These are phyloP conservation scores for Dallia pectoralis DNA, from an alignment of 2,797 vertebrate genomes.

Conservation along the genomic window DNA sequence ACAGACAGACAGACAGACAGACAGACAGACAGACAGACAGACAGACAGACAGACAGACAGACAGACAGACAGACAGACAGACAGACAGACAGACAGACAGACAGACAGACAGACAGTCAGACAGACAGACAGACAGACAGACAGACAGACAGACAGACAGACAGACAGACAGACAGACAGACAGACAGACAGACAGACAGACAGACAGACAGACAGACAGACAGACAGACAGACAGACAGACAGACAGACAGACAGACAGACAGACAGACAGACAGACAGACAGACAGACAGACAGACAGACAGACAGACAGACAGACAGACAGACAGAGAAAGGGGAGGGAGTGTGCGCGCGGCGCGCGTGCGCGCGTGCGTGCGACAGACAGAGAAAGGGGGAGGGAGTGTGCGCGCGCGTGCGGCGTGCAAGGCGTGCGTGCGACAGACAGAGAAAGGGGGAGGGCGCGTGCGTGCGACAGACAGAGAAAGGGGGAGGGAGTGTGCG, in stretches of 20 bases:
- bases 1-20: conserved; percentile 19
- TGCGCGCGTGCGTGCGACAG: no score
- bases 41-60: conserved; percentile 19
- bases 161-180: conserved; percentile 10
- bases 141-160: conserved; percentile 23
- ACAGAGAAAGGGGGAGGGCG: background rate
- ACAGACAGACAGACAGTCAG: no score
- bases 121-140: conserved; percentile 10
- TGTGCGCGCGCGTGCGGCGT: no score
- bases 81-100: no score
- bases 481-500: conserved; percentile 14
- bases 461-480: background rate
- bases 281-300: conserved; percentile 10
- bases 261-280: conserved; percentile 23
- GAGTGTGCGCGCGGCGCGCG: no score
- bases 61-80: conserved; percentile 15
- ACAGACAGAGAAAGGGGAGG: background rate
- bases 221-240: conserved; percentile 23
- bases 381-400: conserved; percentile 28
- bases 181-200: conserved; percentile 23
- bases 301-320: conserved; percentile 23
- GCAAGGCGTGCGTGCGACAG: background rate
- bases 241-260: conserved; percentile 10
- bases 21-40: conserved; percentile 15
- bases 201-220: conserved; percentile 10